Evolutionary conservation across 2,113 vertebrate species (phyloP), one percentile per base, ranked within the genome.

Genomic region (Okapia johnstoni): DNA sequence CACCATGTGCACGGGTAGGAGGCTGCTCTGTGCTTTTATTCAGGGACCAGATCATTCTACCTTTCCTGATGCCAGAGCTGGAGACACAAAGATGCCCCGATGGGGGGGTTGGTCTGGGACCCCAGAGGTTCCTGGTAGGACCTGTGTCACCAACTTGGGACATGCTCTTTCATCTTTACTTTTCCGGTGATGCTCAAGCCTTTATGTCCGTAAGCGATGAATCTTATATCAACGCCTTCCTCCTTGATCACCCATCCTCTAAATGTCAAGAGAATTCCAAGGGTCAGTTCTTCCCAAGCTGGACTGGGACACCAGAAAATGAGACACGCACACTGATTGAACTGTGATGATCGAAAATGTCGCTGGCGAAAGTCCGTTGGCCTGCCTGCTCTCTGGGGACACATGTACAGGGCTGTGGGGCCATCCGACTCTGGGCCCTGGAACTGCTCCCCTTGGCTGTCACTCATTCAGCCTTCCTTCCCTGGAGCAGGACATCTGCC

Each of bases 1-100:
- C 54, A 15, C 1, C 11, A 15, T 12, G 21, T 30, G 48, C 13
- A n/a, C 3, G 2, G n/a, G 10, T 8, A 28, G 16, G 48, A 10
- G 73, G 36, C 7, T 5, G 15, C 58, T 5, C 25, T 5, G 0
- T 30, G 50, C 50, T 36, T 19, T 48, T 19, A 28, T 61, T 66
- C 28, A 48, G 50, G 85, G 16, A 46, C 36, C 13, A 21, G 25
- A 21, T 55, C 30, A 57, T 10, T 15, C 58, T 81, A 16, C 21
- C 48, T 85, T 57, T 88, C 43, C 23, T 40, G 60, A 30, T 57
- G 21, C 15, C 50, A 57, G 61, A 83, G 76, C 76, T 30, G 52
- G 40, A 88, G 77, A 83, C 50, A n/a, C 21, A 57, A 63, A 15
- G 58, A 55, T 81, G 36, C 36, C 76, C 7, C 6, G 4, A 1